phyloP scores from a whole-genome alignment of 2,113 vertebrate species.

The Hyperopisus bebe region DNA sequence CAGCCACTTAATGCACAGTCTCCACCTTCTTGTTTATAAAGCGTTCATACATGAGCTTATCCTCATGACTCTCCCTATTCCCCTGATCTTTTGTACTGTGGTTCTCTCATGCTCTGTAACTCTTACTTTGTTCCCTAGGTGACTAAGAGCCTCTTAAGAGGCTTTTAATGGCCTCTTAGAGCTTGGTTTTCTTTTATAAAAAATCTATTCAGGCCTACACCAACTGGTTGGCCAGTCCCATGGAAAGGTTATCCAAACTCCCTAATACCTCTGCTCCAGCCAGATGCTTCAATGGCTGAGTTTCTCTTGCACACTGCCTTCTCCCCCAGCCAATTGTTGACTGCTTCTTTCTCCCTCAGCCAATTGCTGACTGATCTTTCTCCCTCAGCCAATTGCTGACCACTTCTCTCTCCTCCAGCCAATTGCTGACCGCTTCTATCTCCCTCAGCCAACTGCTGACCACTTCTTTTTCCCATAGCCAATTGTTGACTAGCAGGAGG shows the following conservation, averaged over 20 bases:
- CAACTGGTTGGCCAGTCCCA: background rate
- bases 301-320: background rate
- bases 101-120: background rate
- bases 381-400: background rate
- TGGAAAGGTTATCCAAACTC: background rate
- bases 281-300: background rate
- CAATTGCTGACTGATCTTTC: background rate
- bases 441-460: background rate
- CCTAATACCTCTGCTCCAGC: background rate
- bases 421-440: background rate
- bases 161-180: background rate
- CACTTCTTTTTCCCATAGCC: background rate
- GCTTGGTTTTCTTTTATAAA: background rate
- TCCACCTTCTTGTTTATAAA: background rate
- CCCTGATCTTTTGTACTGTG: background rate
- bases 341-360: background rate
- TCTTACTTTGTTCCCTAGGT: slow-evolving; percentile 1
- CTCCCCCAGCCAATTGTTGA: background rate
- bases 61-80: background rate
- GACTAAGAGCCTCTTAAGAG: background rate
- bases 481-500: background rate
- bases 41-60: background rate
- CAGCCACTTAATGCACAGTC: background rate
- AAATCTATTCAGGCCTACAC: background rate
- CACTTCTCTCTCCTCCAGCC: background rate